phyloP scores from a whole-genome alignment of 1,140 invertebrate genomes.

The Mactra quadrangularis region DNA sequence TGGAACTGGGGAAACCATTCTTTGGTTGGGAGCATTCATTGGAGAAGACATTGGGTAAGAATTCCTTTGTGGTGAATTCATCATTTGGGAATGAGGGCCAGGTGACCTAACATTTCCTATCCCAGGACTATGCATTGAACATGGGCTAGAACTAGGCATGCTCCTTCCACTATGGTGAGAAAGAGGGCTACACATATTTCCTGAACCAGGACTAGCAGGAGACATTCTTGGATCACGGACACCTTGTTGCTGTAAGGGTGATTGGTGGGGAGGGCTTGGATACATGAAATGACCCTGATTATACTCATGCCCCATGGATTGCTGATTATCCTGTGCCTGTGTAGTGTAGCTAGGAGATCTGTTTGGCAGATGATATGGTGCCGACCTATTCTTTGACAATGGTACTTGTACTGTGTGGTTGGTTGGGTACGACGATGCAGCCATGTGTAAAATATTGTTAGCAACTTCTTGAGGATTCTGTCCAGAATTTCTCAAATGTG shows the following conservation, averaged over 20 bases:
- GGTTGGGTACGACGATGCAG: constrained; percentile 75
- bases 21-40: constrained; percentile 45
- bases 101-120: constrained; percentile 68
- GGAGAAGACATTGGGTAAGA: constrained; percentile 58
- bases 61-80: constrained; percentile 35
- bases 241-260: constrained; percentile 58
- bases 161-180: constrained; percentile 75
- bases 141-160: constrained; percentile 74
- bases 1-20: constrained; percentile 64
- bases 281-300: constrained; percentile 68
- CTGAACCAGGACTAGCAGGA: constrained; percentile 73
- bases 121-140: constrained; percentile 75
- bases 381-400: constrained; percentile 73
- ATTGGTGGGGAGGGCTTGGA: constrained; percentile 72
- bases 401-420: constrained; percentile 79
- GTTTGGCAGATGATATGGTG: constrained; percentile 78
- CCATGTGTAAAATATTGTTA: constrained; percentile 82
- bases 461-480: constrained; percentile 82
- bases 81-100: constrained; percentile 10
- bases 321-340: constrained; percentile 45
- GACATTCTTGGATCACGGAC: constrained; percentile 63
- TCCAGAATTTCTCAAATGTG: constrained; percentile 53
- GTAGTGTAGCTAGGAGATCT: constrained; percentile 70
- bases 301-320: constrained; percentile 16
- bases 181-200: constrained; percentile 72